A percentile compares a stretch with the other conserved stretches of the same genome.
These are phyloP conservation scores for Diphyllodes magnificus DNA, from an alignment of 2,113 vertebrate genomes.

Conservation along the genomic window DNA sequence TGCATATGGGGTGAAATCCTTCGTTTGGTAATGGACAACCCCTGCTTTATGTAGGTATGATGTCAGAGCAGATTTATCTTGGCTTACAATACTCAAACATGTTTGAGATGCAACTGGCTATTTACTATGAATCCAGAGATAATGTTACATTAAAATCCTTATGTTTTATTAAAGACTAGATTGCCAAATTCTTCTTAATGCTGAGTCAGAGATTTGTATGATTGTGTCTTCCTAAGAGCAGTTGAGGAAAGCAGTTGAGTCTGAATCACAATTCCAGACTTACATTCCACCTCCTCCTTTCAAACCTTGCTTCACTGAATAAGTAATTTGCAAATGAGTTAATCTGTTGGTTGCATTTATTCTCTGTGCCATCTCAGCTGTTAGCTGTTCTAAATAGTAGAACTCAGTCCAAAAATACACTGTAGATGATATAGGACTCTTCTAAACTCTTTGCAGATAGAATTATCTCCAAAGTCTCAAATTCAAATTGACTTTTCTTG, in stretches of 20 bases:
- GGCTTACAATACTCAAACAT: neutral
- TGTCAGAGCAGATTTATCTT: neutral
- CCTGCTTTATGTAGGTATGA: neutral
- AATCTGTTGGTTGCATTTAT: neutral
- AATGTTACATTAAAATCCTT: neutral
- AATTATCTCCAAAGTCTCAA: neutral
- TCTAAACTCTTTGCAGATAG: neutral
- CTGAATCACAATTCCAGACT: constrained; percentile 17
- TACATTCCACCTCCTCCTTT: constrained; percentile 22
- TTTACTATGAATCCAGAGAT: neutral
- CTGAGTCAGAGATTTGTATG: neutral
- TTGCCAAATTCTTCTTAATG: neutral
- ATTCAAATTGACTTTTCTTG: neutral
- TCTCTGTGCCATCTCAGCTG: neutral
- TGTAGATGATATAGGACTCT: neutral
- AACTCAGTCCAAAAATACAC: neutral
- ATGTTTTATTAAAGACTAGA: neutral
- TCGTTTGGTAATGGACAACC: neutral
- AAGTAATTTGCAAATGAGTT: constrained; percentile 7
- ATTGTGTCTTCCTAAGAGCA: neutral
- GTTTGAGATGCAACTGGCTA: neutral
- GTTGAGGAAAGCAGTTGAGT: neutral
- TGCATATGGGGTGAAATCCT: neutral
- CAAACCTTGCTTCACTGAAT: constrained; percentile 1
- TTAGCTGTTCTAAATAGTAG: neutral